A percentile compares a stretch with the other conserved stretches of the same genome.
Conservation (phyloP, 2,797 vertebrate species). For the Urocyon cinereoargenteus region DNA sequence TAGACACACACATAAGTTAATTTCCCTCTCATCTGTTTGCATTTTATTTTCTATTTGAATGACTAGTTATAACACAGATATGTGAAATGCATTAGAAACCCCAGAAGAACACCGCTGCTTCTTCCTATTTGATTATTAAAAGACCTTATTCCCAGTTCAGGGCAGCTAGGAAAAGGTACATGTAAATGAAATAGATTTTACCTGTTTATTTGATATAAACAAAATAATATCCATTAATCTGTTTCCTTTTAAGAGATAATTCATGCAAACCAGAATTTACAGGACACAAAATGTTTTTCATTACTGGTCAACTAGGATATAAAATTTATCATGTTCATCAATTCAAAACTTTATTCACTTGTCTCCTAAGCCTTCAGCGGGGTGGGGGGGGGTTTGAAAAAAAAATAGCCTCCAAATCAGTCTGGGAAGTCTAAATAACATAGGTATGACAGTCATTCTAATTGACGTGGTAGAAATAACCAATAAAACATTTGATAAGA, state of each 20-base stretch:
- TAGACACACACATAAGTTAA: constrained; percentile 11
- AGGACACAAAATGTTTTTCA: neutral
- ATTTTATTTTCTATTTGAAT: constrained; percentile 63
- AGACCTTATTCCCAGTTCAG: neutral
- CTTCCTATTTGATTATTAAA: neutral
- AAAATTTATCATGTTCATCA: neutral
- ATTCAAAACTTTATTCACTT: constrained; percentile 12
- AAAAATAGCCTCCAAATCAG: neutral
- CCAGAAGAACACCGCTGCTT: rapidly evolving
- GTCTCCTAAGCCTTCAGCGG: neutral
- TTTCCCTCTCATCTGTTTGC: neutral
- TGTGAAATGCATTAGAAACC: neutral
- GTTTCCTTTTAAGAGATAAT: neutral
- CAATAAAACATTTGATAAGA: neutral
- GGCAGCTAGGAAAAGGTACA: neutral
- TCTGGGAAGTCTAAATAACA: constrained; percentile 20
- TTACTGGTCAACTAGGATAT: neutral
- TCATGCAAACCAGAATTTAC: neutral
- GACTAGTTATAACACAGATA: neutral
- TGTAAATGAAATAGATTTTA: neutral
- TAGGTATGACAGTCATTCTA: neutral
- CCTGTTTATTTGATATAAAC: neutral
- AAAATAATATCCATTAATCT: neutral
- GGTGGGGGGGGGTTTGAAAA: neutral
- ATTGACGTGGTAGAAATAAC: neutral